phyloP scores from a whole-genome alignment of 1,140 invertebrate species.

The Gryllus bimaculatus region DNA sequence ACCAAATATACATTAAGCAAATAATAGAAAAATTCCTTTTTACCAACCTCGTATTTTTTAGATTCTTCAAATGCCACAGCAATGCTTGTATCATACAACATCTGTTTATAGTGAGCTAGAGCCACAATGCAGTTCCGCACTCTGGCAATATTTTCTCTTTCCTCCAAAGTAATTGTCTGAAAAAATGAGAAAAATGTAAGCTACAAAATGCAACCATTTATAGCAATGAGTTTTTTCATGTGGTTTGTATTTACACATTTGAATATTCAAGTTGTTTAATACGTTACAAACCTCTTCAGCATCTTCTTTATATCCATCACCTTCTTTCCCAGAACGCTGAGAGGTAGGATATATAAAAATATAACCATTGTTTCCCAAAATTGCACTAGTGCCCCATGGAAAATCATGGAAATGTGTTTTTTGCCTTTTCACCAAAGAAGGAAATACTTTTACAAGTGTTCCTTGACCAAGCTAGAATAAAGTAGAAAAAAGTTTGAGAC shows the following conservation, averaged over 20 bases:
- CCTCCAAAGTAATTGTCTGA: conserved; percentile 55
- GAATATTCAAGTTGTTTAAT: not conserved
- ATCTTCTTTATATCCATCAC: conserved; percentile 66
- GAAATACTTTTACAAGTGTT: conserved; percentile 80
- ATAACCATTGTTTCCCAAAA: conserved; percentile 94
- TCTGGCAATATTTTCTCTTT: conserved; percentile 75
- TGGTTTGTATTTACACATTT: not conserved
- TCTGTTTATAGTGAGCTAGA: conserved; percentile 73
- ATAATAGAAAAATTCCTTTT: too few relatives aligned
- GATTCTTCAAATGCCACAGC: conserved; percentile 87
- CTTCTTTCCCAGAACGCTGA: conserved; percentile 45
- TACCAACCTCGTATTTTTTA: conserved; percentile 57
- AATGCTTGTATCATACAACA: conserved; percentile 87
- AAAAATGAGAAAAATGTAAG: not conserved
- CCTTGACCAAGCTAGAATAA: conserved; percentile 65
- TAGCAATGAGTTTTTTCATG: not conserved
- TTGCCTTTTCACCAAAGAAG: conserved; percentile 83
- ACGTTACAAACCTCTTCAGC: conserved; percentile 45
- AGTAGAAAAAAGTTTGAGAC: conserved; percentile 17
- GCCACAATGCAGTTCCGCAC: conserved; percentile 83
- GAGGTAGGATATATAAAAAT: conserved; percentile 83
- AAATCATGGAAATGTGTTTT: conserved; percentile 96
- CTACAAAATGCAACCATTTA: not conserved
- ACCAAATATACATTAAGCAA: too few relatives aligned
- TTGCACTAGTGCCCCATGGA: conserved; percentile 79